phyloP scores from a whole-genome alignment of 2,797 vertebrate genomes.

The Hipposideros larvatus region DNA sequence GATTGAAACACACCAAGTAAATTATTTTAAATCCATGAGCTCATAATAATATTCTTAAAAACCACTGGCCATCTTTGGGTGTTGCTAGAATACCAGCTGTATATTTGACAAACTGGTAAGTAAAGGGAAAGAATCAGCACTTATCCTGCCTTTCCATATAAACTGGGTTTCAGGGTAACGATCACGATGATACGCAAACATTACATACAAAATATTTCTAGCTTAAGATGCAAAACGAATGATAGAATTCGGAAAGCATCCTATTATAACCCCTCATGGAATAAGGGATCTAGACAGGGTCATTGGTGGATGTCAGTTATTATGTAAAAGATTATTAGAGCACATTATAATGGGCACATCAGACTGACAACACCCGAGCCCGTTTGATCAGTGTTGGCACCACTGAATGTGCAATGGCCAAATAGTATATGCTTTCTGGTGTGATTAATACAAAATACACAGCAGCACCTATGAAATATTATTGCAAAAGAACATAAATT shows the following conservation, averaged over 20 bases:
- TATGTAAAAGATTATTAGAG: not conserved
- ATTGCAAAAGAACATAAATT: not conserved
- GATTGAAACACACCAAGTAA: not conserved
- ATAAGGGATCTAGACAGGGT: not conserved
- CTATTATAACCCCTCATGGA: not conserved
- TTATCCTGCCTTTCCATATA: not conserved
- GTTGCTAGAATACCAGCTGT: not conserved
- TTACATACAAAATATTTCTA: not conserved
- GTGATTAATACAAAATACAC: not conserved
- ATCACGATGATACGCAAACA: not conserved
- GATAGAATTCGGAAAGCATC: not conserved
- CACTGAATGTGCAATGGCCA: rapidly evolving
- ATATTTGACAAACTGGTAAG: not conserved
- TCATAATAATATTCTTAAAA: slow-evolving; percentile 41
- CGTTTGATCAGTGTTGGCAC: not conserved
- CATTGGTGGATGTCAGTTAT: too few species aligned
- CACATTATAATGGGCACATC: not conserved
- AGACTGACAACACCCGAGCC: not conserved
- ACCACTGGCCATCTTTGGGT: not conserved
- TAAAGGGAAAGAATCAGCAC: not conserved
- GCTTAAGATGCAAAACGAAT: not conserved
- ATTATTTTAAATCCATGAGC: not conserved
- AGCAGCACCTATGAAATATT: not conserved
- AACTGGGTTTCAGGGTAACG: not conserved
- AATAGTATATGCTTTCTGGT: not conserved